Evolutionary conservation across 2,888 invertebrate genomes (phyloP).

Genomic region (Clusia tigrina): DNA sequence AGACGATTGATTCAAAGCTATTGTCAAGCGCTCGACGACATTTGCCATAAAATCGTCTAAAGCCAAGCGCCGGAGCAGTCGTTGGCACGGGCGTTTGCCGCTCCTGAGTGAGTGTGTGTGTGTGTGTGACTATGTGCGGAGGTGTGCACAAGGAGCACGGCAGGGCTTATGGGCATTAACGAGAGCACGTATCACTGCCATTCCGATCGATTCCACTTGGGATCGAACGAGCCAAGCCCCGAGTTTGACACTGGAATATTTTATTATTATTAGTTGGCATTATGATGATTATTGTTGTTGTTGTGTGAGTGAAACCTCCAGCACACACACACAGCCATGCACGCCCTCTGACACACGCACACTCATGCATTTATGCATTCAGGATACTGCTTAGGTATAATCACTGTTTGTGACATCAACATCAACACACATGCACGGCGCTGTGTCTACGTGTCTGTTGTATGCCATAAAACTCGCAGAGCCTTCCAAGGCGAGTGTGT

Average conservation of each 20-base stretch:
- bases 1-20: background rate
- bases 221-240: background rate
- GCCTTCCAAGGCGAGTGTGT: slow-evolving; percentile 6
- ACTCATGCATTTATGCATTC: slow-evolving; percentile 13
- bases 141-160: too few relatives aligned
- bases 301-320: slow-evolving; percentile 31
- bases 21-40: slow-evolving; percentile 5
- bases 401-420: slow-evolving; percentile 15
- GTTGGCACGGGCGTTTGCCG: background rate
- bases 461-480: background rate
- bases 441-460: background rate
- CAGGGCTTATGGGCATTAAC: background rate
- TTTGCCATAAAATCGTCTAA: slow-evolving; percentile 1
- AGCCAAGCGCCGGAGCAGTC: background rate
- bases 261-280: slow-evolving; percentile 57
- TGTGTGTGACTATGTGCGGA: slow-evolving; percentile 24
- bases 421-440: slow-evolving; percentile 11
- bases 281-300: slow-evolving; percentile 53
- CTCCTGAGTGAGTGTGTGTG: slow-evolving; percentile 1
- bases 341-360: slow-evolving; percentile 10
- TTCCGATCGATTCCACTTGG: slow-evolving; percentile 6
- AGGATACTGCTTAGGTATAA: slow-evolving; percentile 3
- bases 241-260: slow-evolving; percentile 55
- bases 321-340: slow-evolving; percentile 3
- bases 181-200: slow-evolving; percentile 2